These are phyloP conservation scores for Perca fluviatilis DNA, from an alignment of 2,113 vertebrate genomes.

Conservation along the genomic window DNA sequence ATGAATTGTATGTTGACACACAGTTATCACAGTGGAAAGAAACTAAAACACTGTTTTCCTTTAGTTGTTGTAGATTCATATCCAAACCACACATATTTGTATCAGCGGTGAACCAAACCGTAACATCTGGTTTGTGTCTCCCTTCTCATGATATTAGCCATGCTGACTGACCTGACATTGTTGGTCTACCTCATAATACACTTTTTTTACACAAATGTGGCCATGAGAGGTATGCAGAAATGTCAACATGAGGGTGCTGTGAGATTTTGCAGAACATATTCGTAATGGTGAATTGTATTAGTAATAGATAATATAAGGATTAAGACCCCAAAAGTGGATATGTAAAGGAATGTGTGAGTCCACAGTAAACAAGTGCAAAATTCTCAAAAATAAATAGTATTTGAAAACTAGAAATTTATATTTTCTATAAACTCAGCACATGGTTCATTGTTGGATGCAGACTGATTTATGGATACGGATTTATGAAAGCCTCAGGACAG, in stretches of 20 bases:
- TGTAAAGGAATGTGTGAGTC: not conserved
- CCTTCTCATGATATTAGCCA: slow-evolving; percentile 35
- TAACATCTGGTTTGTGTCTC: slow-evolving; percentile 51
- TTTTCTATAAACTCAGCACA: no score
- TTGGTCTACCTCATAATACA: slow-evolving; percentile 1
- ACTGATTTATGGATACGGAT: no score
- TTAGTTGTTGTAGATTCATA: not conserved
- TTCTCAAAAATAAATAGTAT: not conserved
- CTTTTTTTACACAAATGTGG: slow-evolving; percentile 16
- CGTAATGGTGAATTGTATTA: not conserved
- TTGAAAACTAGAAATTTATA: not conserved
- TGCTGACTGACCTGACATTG: slow-evolving; percentile 11
- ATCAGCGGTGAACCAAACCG: slow-evolving; percentile 36
- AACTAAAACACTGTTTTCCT: not conserved
- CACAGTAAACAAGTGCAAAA: not conserved
- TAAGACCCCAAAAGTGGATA: not conserved
- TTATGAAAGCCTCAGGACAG: not conserved
- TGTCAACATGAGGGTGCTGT: not conserved
- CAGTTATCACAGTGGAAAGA: not conserved
- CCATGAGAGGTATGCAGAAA: not conserved
- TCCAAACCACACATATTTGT: slow-evolving; percentile 57
- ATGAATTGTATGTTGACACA: no score
- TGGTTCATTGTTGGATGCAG: not conserved
- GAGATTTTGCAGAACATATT: slow-evolving; percentile 14
- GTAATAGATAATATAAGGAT: not conserved